phyloP scores from a whole-genome alignment of 2,113 vertebrate species.

The Rhineura floridana region DNA sequence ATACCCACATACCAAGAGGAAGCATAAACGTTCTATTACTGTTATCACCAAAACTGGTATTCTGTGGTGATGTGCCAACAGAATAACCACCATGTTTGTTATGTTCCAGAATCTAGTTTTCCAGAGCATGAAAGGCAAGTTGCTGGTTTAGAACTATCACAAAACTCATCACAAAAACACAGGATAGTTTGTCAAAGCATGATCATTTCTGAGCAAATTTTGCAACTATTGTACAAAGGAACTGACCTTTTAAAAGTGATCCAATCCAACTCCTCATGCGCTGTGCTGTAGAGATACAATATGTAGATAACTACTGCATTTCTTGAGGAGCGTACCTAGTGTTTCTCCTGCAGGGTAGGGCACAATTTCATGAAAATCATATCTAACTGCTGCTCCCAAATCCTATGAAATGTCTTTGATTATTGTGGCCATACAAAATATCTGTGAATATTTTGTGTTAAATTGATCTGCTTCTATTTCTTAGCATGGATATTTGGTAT shows the following conservation, averaged over 20 bases:
- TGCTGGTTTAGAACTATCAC: not conserved
- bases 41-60: not conserved
- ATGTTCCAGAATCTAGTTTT: not conserved
- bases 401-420: constrained; percentile 44
- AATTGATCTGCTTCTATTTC: constrained; percentile 60
- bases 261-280: not conserved
- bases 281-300: not conserved
- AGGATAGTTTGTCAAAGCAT: not conserved
- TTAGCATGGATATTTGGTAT: constrained; percentile 50
- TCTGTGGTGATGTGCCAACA: not conserved
- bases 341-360: not conserved
- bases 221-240: not conserved
- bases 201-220: not conserved
- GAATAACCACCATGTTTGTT: not conserved
- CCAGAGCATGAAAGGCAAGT: not conserved
- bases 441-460: constrained; percentile 54
- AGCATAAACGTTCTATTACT: not conserved
- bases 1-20: not conserved
- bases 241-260: constrained; percentile 16
- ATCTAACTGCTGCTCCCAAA: constrained; percentile 36
- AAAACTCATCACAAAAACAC: not conserved
- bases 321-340: not conserved
- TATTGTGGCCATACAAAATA: constrained; percentile 38
- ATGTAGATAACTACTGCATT: not conserved
- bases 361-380: constrained; percentile 53